These are phyloP conservation scores for Morpho helenor DNA, from an alignment of 2,888 invertebrate species.

Conservation along the genomic window DNA sequence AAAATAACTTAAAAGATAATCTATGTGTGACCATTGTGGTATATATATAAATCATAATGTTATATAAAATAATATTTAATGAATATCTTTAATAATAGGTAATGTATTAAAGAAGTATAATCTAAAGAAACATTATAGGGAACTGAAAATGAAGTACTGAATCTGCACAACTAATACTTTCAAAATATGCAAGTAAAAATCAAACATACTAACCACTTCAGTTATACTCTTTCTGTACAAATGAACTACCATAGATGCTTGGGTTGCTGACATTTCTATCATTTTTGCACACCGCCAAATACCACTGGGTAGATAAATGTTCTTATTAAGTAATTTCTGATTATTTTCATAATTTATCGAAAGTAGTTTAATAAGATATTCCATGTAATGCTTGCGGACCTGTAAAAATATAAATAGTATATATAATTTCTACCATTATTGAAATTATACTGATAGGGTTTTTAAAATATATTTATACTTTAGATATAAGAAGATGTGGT, in stretches of 20 bases:
- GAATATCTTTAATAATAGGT: too few relatives aligned
- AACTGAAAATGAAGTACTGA: too few relatives aligned
- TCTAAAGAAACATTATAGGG: too few relatives aligned
- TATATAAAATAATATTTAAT: too few relatives aligned
- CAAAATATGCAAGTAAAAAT: background rate
- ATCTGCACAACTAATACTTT: too few relatives aligned
- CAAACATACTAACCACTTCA: slow-evolving; percentile 41
- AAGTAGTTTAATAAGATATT: slow-evolving; percentile 59
- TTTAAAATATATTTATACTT: slow-evolving; percentile 38
- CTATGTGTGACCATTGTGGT: too few relatives aligned
- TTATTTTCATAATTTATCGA: slow-evolving; percentile 63
- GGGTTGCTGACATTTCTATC: slow-evolving; percentile 64
- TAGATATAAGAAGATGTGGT: slow-evolving; percentile 68
- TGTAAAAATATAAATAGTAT: slow-evolving; percentile 28
- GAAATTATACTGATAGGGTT: too few relatives aligned
- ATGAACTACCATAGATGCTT: slow-evolving; percentile 64
- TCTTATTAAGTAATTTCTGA: slow-evolving; percentile 58
- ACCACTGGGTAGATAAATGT: slow-evolving; percentile 65
- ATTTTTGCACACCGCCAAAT: slow-evolving; percentile 70
- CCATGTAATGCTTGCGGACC: slow-evolving; percentile 73
- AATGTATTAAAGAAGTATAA: too few relatives aligned
- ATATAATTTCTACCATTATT: too few relatives aligned
- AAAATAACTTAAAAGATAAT: too few relatives aligned
- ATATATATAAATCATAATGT: too few relatives aligned
- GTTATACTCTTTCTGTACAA: slow-evolving; percentile 62